These are phyloP conservation scores for Botia kubotai DNA, from an alignment of 2,797 vertebrate species.

Conservation along the genomic window DNA sequence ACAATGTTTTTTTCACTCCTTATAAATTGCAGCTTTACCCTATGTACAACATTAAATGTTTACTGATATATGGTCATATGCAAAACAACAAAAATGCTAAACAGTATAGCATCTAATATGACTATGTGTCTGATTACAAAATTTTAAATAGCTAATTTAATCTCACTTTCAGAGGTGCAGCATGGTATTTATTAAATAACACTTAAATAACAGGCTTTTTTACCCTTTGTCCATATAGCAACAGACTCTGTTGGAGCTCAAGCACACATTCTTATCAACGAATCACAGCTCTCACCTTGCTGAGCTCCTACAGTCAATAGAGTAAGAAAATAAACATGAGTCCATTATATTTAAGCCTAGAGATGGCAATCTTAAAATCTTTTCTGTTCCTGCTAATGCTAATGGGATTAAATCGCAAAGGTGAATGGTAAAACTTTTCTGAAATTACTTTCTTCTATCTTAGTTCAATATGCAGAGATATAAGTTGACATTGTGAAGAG, in stretches of 20 bases:
- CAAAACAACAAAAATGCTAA: no score
- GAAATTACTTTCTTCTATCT: not conserved
- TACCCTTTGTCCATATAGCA: conserved; percentile 28
- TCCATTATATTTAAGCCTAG: not conserved
- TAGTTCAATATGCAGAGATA: not conserved
- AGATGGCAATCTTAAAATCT: not conserved
- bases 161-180: conserved; percentile 6
- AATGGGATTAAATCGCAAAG: not conserved
- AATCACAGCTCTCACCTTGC: conserved; percentile 18
- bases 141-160: conserved; percentile 3
- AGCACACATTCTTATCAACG: conserved; percentile 44
- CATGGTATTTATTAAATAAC: no score
- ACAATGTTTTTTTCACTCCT: no score
- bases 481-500: not conserved
- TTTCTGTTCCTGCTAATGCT: not conserved
- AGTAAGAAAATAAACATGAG: not conserved
- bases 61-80: not conserved
- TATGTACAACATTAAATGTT: not conserved
- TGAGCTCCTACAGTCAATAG: not conserved
- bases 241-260: conserved; percentile 25
- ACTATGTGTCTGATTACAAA: not conserved
- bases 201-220: conserved; percentile 31
- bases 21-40: not conserved
- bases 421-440: not conserved
- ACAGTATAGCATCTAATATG: not conserved